Conservation (phyloP, 1,140 invertebrate genomes). For the Ceratina japonica region DNA sequence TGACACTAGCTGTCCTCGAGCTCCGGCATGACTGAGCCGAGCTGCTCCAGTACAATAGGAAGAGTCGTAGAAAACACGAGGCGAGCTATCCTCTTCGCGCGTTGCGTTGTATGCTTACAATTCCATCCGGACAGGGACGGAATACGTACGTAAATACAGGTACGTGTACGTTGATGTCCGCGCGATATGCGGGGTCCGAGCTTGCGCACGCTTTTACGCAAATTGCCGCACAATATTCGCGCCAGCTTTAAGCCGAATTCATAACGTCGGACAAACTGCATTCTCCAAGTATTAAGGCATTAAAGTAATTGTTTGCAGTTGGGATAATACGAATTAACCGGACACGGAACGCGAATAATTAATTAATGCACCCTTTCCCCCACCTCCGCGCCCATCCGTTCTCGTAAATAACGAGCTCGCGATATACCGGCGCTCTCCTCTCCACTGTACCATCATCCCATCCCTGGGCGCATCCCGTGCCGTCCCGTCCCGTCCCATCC, state of each 20-base stretch:
- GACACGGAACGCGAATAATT: conserved; percentile 36
- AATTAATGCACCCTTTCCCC: conserved; percentile 19
- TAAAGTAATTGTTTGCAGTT: conserved; percentile 57
- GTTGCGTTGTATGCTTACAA: too few relatives aligned
- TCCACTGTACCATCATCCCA: too few relatives aligned
- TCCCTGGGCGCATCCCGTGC: too few relatives aligned
- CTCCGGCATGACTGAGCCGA: background rate
- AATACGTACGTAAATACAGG: background rate
- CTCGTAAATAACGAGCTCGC: conserved; percentile 19
- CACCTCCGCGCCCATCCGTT: too few relatives aligned
- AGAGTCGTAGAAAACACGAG: conserved; percentile 52
- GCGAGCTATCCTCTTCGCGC: background rate
- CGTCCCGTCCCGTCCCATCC: too few relatives aligned
- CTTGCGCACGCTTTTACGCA: conserved; percentile 54
- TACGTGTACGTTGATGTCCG: too few relatives aligned
- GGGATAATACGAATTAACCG: conserved; percentile 36
- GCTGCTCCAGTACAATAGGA: conserved; percentile 42
- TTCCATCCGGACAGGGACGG: too few relatives aligned
- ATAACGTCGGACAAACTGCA: conserved; percentile 53
- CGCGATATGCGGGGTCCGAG: too few relatives aligned
- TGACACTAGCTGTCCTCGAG: conserved; percentile 27
- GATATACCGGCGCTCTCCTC: background rate
- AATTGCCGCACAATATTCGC: conserved; percentile 51
- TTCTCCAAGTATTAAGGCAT: conserved; percentile 39
- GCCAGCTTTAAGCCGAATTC: conserved; percentile 58